These are phyloP conservation scores for Incurvaria masculella DNA, from an alignment of 2,888 invertebrate genomes.

Conservation along the genomic window DNA sequence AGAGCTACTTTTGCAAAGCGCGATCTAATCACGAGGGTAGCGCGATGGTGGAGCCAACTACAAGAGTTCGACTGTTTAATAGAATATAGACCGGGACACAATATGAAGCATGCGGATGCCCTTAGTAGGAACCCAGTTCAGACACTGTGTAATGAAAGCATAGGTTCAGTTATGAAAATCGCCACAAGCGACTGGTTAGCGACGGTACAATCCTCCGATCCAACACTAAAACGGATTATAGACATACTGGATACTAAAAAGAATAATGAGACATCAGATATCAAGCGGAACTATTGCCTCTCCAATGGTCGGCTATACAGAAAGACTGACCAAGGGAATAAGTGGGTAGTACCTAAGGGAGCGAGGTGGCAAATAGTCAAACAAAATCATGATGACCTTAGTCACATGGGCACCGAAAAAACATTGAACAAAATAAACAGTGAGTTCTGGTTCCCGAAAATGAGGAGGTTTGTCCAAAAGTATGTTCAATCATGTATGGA, in stretches of 20 bases:
- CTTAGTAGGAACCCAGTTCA: slow-evolving; percentile 16
- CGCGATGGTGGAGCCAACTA: slow-evolving; percentile 22
- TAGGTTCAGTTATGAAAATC: slow-evolving; percentile 6
- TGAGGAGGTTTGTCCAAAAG: slow-evolving; percentile 26
- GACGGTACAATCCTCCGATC: slow-evolving; percentile 12
- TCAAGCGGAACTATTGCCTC: slow-evolving; percentile 10
- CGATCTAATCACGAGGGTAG: slow-evolving; percentile 21
- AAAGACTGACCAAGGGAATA: slow-evolving; percentile 2
- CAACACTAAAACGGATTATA: slow-evolving; percentile 10
- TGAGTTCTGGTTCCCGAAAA: slow-evolving; percentile 31
- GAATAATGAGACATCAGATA: slow-evolving; percentile 1
- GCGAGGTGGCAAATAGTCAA: slow-evolving; percentile 17
- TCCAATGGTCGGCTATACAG: slow-evolving; percentile 13
- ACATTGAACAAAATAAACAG: slow-evolving; percentile 21
- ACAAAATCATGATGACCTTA: slow-evolving; percentile 22
- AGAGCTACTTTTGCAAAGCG: slow-evolving; percentile 21
- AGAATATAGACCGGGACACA: slow-evolving; percentile 16
- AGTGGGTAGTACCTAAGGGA: slow-evolving; percentile 19
- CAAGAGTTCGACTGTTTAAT: slow-evolving; percentile 23
- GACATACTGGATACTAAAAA: slow-evolving; percentile 10
- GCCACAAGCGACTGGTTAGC: slow-evolving; percentile 12
- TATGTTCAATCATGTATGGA: slow-evolving; percentile 30
- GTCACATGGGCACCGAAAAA: slow-evolving; percentile 27
- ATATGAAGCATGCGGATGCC: slow-evolving; percentile 25
- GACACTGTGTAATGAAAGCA: too few relatives aligned